Evolutionary conservation across 2,888 invertebrate species (phyloP), one percentile per base, ranked within the genome.

Genomic region (Encarsia formosa): DNA sequence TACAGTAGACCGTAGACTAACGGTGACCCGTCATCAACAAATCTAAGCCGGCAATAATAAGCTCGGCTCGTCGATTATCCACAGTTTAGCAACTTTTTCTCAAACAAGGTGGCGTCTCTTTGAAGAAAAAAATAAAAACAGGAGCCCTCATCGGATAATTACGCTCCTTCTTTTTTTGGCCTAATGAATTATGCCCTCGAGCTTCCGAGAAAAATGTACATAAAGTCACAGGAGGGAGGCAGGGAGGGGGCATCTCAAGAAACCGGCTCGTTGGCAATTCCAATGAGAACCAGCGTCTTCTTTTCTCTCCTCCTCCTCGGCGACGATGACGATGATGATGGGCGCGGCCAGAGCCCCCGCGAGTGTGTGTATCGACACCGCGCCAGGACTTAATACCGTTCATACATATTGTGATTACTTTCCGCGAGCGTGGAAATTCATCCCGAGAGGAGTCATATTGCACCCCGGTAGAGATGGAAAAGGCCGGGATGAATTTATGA

Each of bases 401-500:
- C 70, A 70, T 70, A 70, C 70, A 70, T 70, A 70, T 70, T 70
- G 64, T 70, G 70, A 70, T 71, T 70, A 70, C 70, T 67, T 67
- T 62, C 61, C 59, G n/a, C n/a, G n/a, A n/a, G n/a, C n/a, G n/a
- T n/a, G n/a, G n/a, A n/a, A n/a, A n/a, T n/a, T n/a, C n/a, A n/a
- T n/a, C n/a, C n/a, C n/a, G n/a, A n/a, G n/a, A n/a, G n/a, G n/a
- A n/a, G n/a, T n/a, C n/a, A n/a, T n/a, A n/a, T n/a, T n/a, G n/a
- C n/a, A n/a, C n/a, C n/a, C n/a, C n/a, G n/a, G n/a, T n/a, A n/a
- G n/a, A n/a, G n/a, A n/a, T n/a, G n/a, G n/a, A n/a, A n/a, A n/a
- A n/a, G n/a, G n/a, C n/a, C n/a, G n/a, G n/a, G n/a, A n/a, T n/a
- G n/a, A n/a, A n/a, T n/a, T n/a, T n/a, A n/a, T n/a, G n/a, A n/a